These are phyloP conservation scores for Chaenogobius annularis DNA, from an alignment of 2,113 vertebrate species.

Conservation along the genomic window DNA sequence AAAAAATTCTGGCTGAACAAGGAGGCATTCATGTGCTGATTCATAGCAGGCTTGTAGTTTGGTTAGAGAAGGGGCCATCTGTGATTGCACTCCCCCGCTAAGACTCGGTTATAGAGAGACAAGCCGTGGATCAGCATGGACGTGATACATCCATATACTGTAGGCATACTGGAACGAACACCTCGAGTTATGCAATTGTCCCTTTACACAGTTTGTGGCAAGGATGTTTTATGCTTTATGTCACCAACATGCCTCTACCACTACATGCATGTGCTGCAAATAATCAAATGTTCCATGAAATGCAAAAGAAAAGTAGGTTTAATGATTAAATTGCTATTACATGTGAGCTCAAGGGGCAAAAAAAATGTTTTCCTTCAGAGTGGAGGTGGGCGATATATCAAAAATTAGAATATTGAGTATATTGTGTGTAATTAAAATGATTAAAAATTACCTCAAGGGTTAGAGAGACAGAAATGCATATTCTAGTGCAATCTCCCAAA, in stretches of 20 bases:
- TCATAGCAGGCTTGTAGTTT: constrained; percentile 58
- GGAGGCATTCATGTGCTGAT: constrained; percentile 74
- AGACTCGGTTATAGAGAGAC: constrained; percentile 57
- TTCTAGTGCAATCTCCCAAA: no score
- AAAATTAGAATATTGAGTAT: no score
- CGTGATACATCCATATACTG: constrained; percentile 60
- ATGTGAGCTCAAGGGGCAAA: background rate
- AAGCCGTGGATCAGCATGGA: constrained; percentile 58
- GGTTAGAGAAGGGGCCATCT: constrained; percentile 63
- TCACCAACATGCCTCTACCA: background rate
- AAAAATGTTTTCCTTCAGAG: background rate
- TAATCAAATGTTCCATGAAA: background rate
- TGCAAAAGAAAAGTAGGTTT: background rate
- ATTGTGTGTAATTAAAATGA: no score
- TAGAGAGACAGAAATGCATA: no score
- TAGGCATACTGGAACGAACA: constrained; percentile 64
- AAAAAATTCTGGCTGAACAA: constrained; percentile 74
- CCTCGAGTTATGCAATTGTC: constrained; percentile 46
- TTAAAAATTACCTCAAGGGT: no score
- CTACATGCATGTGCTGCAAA: background rate
- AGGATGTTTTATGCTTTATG: background rate
- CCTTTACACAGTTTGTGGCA: constrained; percentile 18
- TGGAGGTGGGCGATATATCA: background rate
- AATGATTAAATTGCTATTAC: background rate
- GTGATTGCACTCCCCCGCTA: constrained; percentile 63